Conservation (phyloP, 2,113 vertebrate species). For the Neolamprologus tretocephalus region DNA sequence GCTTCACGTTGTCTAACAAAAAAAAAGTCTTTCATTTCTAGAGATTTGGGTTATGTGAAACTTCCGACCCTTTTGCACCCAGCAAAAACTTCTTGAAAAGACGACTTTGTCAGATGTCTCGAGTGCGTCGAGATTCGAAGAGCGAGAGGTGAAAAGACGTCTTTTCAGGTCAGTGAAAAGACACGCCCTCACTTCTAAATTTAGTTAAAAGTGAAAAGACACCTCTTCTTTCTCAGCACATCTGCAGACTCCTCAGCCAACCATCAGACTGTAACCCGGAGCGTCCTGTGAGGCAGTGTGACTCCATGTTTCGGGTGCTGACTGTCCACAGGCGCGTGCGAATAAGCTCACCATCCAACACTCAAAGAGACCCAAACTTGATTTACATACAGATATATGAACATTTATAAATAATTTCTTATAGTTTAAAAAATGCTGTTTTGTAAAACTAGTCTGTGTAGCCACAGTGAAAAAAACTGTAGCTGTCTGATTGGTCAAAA, state of each 20-base stretch:
- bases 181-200: not conserved
- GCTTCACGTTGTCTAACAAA: not conserved
- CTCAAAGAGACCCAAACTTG: not conserved
- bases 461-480: not conserved
- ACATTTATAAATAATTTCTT: fast-evolving
- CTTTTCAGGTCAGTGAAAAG: not conserved
- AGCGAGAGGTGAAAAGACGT: not conserved
- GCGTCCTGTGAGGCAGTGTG: not conserved
- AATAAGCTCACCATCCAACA: fast-evolving
- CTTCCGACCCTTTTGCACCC: not conserved
- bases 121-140: not conserved
- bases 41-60: not conserved
- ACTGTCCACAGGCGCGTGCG: not conserved
- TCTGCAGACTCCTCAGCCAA: not conserved
- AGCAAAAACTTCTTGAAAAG: not conserved
- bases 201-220: not conserved
- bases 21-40: not conserved
- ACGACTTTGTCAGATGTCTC: not conserved
- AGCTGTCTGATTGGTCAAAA: not conserved
- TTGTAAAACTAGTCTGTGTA: not conserved
- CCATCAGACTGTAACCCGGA: not conserved
- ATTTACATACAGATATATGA: not conserved
- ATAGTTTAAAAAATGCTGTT: not conserved
- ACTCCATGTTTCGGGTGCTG: not conserved
- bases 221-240: not conserved